phyloP scores from a whole-genome alignment of 2,113 vertebrate genomes.

The Cairina moschata region DNA sequence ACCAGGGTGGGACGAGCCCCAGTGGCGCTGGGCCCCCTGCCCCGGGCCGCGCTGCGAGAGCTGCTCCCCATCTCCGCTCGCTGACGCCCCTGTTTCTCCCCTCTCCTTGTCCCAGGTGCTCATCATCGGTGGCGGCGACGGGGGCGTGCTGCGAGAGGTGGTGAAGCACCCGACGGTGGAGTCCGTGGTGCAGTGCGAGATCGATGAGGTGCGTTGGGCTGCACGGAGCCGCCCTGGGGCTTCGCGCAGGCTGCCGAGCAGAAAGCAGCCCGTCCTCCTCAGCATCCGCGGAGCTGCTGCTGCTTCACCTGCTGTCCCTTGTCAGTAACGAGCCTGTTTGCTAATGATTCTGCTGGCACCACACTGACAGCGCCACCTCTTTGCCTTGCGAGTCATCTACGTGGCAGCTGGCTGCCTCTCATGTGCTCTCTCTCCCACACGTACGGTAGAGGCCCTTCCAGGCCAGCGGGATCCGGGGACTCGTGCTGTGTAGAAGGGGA shows the following conservation, averaged over 20 bases:
- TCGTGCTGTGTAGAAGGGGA: background rate
- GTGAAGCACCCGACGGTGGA: constrained; percentile 93
- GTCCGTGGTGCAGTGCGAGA: constrained; percentile 94
- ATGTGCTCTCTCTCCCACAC: background rate
- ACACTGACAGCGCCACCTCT: constrained; percentile 53
- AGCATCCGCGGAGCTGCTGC: background rate
- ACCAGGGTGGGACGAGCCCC: background rate
- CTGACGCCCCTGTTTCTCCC: background rate
- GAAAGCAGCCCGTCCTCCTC: background rate
- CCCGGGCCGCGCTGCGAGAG: accelerated
- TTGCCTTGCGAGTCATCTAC: constrained; percentile 31
- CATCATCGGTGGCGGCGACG: constrained; percentile 96
- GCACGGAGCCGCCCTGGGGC: background rate
- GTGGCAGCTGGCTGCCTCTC: constrained; percentile 54
- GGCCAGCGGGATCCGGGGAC: background rate
- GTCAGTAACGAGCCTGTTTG: background rate
- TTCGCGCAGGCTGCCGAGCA: background rate
- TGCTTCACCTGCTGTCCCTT: constrained; percentile 14
- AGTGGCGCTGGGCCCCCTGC: accelerated
- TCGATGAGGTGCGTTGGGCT: constrained; percentile 87
- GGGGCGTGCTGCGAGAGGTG: constrained; percentile 93
- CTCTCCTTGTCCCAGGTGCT: constrained; percentile 81
- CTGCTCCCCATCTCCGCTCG: accelerated
- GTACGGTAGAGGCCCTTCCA: background rate
- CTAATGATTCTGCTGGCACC: background rate